phyloP scores from a whole-genome alignment of 2,797 vertebrate species.

The Eulemur coronatus region DNA sequence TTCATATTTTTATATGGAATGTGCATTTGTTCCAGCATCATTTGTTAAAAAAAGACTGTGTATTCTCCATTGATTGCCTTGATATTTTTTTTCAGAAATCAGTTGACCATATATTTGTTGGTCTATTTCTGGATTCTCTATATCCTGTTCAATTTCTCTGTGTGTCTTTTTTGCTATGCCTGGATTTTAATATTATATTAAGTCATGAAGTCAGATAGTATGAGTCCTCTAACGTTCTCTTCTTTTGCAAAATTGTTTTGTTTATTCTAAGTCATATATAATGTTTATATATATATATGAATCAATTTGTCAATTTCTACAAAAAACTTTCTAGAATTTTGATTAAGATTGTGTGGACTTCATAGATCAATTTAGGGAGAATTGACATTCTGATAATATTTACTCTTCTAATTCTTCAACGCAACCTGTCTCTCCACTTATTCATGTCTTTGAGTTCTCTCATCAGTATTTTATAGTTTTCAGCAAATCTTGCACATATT shows the following conservation, averaged over 20 bases:
- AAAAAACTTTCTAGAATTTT: not conserved
- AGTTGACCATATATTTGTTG: not conserved
- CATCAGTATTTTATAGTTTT: not conserved
- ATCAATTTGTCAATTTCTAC: not conserved
- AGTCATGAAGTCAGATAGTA: slow-evolving; percentile 12
- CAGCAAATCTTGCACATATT: not conserved
- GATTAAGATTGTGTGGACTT: slow-evolving; percentile 1
- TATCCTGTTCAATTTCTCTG: not conserved
- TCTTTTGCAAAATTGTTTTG: not conserved
- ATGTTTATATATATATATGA: not conserved
- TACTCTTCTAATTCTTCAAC: not conserved
- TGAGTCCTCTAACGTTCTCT: not conserved
- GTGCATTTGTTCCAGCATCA: not conserved
- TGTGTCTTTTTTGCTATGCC: not conserved
- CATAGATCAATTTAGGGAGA: not conserved
- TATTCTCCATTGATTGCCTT: slow-evolving; percentile 14
- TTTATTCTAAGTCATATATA: not conserved
- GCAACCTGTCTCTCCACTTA: not conserved
- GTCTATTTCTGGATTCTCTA: not conserved
- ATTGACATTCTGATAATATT: slow-evolving; percentile 1
- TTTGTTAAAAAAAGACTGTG: not conserved
- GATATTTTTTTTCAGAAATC: slow-evolving; percentile 10
- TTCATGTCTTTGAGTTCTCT: not conserved
- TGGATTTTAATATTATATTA: slow-evolving; percentile 4
- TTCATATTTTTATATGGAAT: slow-evolving; percentile 14